Conservation (phyloP, 2,113 vertebrate genomes). For the Alouatta palliata region DNA sequence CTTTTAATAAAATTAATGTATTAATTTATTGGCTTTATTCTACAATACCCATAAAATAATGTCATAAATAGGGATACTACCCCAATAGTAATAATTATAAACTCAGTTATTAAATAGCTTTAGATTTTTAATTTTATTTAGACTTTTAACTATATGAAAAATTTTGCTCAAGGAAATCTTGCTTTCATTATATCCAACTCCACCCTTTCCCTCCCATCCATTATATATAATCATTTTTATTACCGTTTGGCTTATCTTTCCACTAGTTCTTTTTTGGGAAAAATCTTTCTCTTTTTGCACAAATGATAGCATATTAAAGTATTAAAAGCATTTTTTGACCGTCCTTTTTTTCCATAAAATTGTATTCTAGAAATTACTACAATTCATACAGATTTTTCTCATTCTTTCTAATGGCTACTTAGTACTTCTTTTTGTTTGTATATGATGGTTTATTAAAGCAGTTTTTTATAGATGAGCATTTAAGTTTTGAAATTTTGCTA, state of each 20-base stretch:
- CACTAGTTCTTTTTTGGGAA: not conserved
- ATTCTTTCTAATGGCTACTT: not conserved
- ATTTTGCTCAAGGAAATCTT: not conserved
- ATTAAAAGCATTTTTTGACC: not conserved
- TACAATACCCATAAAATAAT: not conserved
- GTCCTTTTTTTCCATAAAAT: not conserved
- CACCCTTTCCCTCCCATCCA: not conserved
- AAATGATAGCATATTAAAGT: not conserved
- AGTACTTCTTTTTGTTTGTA: not conserved
- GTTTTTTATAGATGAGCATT: not conserved
- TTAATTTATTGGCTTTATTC: not conserved
- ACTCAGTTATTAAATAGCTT: not conserved
- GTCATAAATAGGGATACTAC: not conserved
- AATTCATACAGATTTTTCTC: not conserved
- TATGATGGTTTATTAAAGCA: not conserved
- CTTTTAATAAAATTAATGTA: not conserved
- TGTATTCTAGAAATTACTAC: not conserved
- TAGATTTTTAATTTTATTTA: not conserved
- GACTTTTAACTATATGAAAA: not conserved
- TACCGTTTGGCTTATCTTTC: not conserved
- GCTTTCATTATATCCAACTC: accelerated
- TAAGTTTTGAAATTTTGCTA: not conserved
- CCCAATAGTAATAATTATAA: not conserved
- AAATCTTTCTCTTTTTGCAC: not conserved
- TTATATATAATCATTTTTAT: not conserved